Evolutionary conservation across 1,140 invertebrate genomes (phyloP).

Genomic region (Metopolophium dirhodum): DNA sequence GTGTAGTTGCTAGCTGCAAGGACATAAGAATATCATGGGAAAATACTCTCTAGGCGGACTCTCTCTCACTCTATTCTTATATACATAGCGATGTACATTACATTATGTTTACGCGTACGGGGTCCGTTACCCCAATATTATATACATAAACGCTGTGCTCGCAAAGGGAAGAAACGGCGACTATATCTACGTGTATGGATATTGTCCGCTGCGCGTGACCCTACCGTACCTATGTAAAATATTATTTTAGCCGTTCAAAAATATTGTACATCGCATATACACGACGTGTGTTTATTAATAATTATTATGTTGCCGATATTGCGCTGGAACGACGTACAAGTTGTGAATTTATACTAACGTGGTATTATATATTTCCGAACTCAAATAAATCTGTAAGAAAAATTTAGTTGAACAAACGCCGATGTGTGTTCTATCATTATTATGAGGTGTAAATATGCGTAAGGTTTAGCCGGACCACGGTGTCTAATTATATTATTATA

Average conservation of each 20-base stretch:
- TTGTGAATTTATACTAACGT: not conserved
- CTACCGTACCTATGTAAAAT: not conserved
- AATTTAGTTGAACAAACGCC: not conserved
- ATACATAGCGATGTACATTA: not conserved
- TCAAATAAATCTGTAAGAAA: not conserved
- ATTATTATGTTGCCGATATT: not conserved
- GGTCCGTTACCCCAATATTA: slow-evolving; percentile 40
- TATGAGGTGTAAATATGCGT: not conserved
- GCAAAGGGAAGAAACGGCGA: slow-evolving; percentile 17
- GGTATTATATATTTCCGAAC: not conserved
- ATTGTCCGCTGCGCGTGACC: slow-evolving; percentile 48
- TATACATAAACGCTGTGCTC: not conserved
- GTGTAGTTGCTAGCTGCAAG: slow-evolving; percentile 22
- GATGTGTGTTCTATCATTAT: not conserved
- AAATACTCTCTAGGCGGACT: slow-evolving; percentile 51
- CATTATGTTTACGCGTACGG: not conserved
- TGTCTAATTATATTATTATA: not conserved
- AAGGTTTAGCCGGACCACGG: not conserved
- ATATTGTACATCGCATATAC: not conserved
- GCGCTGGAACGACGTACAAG: not conserved
- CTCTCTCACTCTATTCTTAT: not conserved
- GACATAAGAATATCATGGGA: slow-evolving; percentile 55
- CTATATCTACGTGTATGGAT: not conserved
- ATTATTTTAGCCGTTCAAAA: not conserved
- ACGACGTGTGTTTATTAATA: not conserved